Evolutionary conservation across 2,888 invertebrate species (phyloP).

Genomic region (Bibio marci): DNA sequence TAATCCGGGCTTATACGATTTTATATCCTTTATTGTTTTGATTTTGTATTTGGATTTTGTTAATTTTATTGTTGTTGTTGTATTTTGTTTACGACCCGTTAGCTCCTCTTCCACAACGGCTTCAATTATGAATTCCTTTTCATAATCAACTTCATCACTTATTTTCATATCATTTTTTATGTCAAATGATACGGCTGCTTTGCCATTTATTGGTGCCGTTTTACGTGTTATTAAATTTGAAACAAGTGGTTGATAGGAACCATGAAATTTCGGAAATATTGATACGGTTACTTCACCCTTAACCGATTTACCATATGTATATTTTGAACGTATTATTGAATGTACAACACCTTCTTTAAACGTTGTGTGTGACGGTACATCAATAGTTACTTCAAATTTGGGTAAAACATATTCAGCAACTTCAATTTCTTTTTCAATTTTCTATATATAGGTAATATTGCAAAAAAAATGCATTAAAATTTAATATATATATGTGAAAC

Average conservation of each 20-base stretch:
- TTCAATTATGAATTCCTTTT: conserved; percentile 65
- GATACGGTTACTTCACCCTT: conserved; percentile 72
- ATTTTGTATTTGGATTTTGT: conserved; percentile 63
- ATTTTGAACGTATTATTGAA: conserved; percentile 66
- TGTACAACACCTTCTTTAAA: conserved; percentile 62
- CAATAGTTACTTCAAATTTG: conserved; percentile 77
- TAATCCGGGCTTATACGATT: conserved; percentile 76
- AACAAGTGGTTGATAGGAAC: conserved; percentile 61
- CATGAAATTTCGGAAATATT: conserved; percentile 66
- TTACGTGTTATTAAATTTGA: conserved; percentile 54
- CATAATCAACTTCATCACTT: conserved; percentile 51
- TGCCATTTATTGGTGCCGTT: conserved; percentile 46
- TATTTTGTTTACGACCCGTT: conserved; percentile 73
- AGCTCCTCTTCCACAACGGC: conserved; percentile 81
- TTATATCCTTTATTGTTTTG: conserved; percentile 61
- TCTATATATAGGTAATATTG: too few relatives aligned
- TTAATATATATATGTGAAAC: conserved; percentile 18
- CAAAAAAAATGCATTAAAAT: not conserved
- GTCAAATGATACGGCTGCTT: conserved; percentile 54
- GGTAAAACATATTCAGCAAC: conserved; percentile 87
- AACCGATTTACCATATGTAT: conserved; percentile 73
- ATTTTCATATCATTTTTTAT: conserved; percentile 57
- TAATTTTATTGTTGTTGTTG: conserved; percentile 51
- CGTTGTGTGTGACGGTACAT: conserved; percentile 65
- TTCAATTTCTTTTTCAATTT: conserved; percentile 28